Evolutionary conservation across 1,140 invertebrate species (phyloP), one percentile per base, ranked within the genome.

Genomic region (Drosophila triauraria): DNA sequence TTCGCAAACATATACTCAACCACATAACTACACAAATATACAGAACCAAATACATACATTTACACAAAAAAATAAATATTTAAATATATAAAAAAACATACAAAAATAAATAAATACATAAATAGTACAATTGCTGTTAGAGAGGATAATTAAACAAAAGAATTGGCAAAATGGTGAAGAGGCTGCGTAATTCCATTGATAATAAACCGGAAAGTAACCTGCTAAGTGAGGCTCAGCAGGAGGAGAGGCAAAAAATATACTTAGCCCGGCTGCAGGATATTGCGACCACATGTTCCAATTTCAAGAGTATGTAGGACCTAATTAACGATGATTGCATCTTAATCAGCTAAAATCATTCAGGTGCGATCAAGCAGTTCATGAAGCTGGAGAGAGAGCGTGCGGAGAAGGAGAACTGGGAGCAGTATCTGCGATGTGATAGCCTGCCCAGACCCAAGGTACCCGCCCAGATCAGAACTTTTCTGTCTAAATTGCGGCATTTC

Each of bases 401-500:
- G 6, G 17, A 20, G 2, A 42, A 42, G 7, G 80, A 51, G 0
- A 62, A 60, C 15, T 92, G 91, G 91, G 57, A 80, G 2, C 64
- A 62, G 38, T 80, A 72, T 51, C 10, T 86, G 8, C 64, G 58
- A 2, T 92, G 91, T n/a, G 74, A 80, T 60, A 75, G 68, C 0
- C n/a, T 92, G 42, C 91, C 91, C 5, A 68, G 74, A 3, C 68
- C 82, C 4, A 63, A 75, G 57, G 15, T 54, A 6, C 83, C 91
- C 10, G 40, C 60, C 7, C 81, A 88, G 25, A 75, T 91, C 17
- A 75, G 86, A 7, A 60, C 57, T 3, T 91, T 85, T 63, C n/a
- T 92, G 10, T 65, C 50, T 0, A 74, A 78, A 32, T 50, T 69
- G 7, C 75, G 70, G 2, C 38, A 76, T 20, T 81, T 35, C 15